Evolutionary conservation across 2,113 vertebrate species (phyloP).

Genomic region (Brachyhypopomus occidentalis): DNA sequence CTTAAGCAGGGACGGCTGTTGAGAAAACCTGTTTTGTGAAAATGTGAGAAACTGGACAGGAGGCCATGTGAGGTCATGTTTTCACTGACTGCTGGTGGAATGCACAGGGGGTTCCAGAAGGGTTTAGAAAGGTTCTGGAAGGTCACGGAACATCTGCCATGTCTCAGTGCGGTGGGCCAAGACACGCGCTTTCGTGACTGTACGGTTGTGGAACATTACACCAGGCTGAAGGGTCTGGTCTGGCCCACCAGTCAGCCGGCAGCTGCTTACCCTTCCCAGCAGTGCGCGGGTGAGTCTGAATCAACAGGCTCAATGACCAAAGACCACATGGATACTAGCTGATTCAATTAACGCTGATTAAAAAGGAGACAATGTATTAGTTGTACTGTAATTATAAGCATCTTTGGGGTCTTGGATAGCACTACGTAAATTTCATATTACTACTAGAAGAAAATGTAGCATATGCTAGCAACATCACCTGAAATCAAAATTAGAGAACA

Average conservation of each 20-base stretch:
- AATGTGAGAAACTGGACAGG: constrained; percentile 61
- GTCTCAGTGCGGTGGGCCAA: constrained; percentile 66
- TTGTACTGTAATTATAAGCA: too few species aligned
- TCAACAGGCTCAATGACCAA: too few species aligned
- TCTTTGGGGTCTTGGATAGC: too few species aligned
- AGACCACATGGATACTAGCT: constrained; percentile 14
- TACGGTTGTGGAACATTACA: constrained; percentile 56
- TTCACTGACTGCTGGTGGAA: constrained; percentile 61
- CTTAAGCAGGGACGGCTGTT: constrained; percentile 50
- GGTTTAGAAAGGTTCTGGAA: constrained; percentile 49
- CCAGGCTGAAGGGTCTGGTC: constrained; percentile 44
- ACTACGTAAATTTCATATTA: too few species aligned
- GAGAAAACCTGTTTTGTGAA: constrained; percentile 38
- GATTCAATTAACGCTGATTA: constrained; percentile 7
- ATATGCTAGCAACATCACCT: not conserved
- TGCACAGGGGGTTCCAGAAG: constrained; percentile 21
- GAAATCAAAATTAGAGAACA: not conserved
- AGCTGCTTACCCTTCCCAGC: too few species aligned
- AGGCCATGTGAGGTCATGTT: constrained; percentile 73
- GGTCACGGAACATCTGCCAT: constrained; percentile 65
- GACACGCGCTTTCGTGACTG: constrained; percentile 67
- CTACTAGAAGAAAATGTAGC: too few species aligned
- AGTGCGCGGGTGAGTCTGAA: too few species aligned
- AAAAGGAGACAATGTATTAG: not conserved
- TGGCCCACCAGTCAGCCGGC: not conserved